phyloP scores from a whole-genome alignment of 2,797 vertebrate species.

The Tokudaia tokunoshimensis region DNA sequence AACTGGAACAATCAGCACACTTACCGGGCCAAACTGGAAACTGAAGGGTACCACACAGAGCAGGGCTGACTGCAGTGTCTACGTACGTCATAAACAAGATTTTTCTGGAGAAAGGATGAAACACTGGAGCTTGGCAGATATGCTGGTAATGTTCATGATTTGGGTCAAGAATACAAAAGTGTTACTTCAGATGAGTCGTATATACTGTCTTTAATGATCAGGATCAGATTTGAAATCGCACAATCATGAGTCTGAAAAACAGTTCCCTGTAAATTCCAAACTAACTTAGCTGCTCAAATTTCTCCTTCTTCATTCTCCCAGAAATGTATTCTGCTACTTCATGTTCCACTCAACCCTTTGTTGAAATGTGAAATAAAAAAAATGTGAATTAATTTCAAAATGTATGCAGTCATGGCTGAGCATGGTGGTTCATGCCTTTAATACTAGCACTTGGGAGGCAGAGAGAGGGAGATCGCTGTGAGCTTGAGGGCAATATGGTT shows the following conservation, averaged over 20 bases:
- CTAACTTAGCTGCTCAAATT: not conserved
- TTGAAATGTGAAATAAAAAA: not conserved
- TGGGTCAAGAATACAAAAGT: not conserved
- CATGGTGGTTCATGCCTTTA: not conserved
- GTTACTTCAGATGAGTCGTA: not conserved
- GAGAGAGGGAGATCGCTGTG: not conserved
- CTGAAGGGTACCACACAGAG: no score
- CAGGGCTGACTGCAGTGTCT: not conserved
- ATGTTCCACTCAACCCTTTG: not conserved
- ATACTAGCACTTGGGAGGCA: not conserved
- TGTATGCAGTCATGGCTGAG: not conserved
- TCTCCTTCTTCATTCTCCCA: not conserved
- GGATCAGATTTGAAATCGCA: not conserved
- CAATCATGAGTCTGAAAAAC: not conserved
- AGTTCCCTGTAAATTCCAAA: not conserved
- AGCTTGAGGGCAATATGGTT: not conserved
- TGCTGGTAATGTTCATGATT: not conserved
- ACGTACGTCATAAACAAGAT: not conserved
- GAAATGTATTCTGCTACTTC: not conserved
- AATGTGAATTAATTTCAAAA: slow-evolving; percentile 47
- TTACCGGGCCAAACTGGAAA: not conserved
- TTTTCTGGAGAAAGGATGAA: not conserved
- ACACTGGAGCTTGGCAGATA: accelerated
- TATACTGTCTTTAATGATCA: not conserved
- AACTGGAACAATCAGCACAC: not conserved